Evolutionary conservation across 2,888 invertebrate genomes (phyloP), one percentile per base, ranked within the genome.

Genomic region (Apodemia duryi): DNA sequence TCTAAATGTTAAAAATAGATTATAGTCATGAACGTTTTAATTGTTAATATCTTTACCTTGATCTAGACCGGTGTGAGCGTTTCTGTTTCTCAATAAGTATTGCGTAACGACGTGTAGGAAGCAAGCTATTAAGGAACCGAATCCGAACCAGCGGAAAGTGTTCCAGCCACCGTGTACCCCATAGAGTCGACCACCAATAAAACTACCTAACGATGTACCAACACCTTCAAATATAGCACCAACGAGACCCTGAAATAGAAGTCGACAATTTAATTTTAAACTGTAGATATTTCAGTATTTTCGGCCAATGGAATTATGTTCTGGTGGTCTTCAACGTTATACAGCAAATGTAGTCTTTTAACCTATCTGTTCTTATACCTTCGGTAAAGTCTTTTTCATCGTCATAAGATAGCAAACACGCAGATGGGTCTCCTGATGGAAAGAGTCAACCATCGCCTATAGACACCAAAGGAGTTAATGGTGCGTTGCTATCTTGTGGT

Each of bases 151-250:
- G 67, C 94, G 93, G 83, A 97, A 97, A 0, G 95, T 95, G 61
- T 88, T 80, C 66, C 94, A 92, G 7, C 96, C 96, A 0, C 95
- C 94, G 65, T 94, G 93, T 0, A 79, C 75, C n/a, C 93, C 88
- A 75, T 95, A 95, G 49, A 96, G 80, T 6, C 93, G 80, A 1
- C 97, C 97, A n/a, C 95, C 97, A 63, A 97, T 84, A 11, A 96
- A 93, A 78, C 96, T 97, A 51, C 97, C 97, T 11, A 94, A 79
- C 0, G 97, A 95, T 0, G 96, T 95, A 21, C 97, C 97, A 13
- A 97, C 91, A 21, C 97, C 97, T 88, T 98, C 97, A 79, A 97
- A 98, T 62, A 97, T 92, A 3, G 96, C 97, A 13, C 97, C 97
- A 43, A 97, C 95, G 57, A 98, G 86, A 65, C 97, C 97, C 95